These are phyloP conservation scores for Drosophila arizonae DNA, from an alignment of 1,140 invertebrate genomes.

Conservation along the genomic window DNA sequence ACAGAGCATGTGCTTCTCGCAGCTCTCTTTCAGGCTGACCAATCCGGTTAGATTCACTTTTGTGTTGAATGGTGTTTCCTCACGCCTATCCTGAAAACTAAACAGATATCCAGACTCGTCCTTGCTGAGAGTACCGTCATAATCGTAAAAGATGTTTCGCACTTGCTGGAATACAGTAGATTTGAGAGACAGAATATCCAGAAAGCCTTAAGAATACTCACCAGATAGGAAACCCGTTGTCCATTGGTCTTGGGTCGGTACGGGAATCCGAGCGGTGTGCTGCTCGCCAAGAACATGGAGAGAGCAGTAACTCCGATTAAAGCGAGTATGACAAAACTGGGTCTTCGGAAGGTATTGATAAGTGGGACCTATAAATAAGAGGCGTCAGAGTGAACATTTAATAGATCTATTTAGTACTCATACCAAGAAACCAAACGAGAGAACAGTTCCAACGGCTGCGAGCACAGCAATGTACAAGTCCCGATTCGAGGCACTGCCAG, in stretches of 20 bases:
- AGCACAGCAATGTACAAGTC: slow-evolving; percentile 84
- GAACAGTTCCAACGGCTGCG: slow-evolving; percentile 81
- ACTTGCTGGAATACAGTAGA: slow-evolving; percentile 84
- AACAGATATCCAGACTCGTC: slow-evolving; percentile 88
- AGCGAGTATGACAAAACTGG: slow-evolving; percentile 51
- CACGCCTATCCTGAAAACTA: slow-evolving; percentile 88
- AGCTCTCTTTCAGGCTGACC: slow-evolving; percentile 84
- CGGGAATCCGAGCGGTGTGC: slow-evolving; percentile 89
- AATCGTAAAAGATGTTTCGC: slow-evolving; percentile 85
- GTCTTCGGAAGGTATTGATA: slow-evolving; percentile 66
- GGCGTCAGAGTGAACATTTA: not conserved
- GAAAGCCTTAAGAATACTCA: slow-evolving; percentile 81
- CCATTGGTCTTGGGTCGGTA: slow-evolving; percentile 88
- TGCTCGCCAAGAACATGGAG: slow-evolving; percentile 84
- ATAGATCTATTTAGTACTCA: slow-evolving; percentile 17
- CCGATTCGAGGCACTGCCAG: slow-evolving; percentile 85
- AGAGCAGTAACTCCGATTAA: slow-evolving; percentile 83
- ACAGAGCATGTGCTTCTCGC: slow-evolving; percentile 87
- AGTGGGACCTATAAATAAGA: slow-evolving; percentile 52
- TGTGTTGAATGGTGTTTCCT: slow-evolving; percentile 84
- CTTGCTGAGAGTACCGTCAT: slow-evolving; percentile 83
- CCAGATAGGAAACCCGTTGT: slow-evolving; percentile 87
- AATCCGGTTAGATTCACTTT: slow-evolving; percentile 83
- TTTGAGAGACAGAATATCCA: not conserved
- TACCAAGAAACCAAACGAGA: slow-evolving; percentile 69